Evolutionary conservation across 1,140 invertebrate species (phyloP).

Genomic region (Drosophila kohkoa): DNA sequence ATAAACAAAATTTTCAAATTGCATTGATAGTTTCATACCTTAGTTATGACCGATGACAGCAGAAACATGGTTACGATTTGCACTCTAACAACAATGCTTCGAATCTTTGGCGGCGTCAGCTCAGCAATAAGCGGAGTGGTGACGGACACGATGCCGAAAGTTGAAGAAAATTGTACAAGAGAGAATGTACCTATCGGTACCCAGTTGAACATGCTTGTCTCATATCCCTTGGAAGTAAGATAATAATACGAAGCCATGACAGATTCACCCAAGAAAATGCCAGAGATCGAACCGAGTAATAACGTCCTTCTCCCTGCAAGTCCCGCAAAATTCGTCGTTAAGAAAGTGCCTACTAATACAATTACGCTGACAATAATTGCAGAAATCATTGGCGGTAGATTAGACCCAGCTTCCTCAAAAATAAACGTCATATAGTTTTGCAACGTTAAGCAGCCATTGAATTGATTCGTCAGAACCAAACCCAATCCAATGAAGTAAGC

Average conservation of each 20-base stretch:
- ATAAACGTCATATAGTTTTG: constrained; percentile 87
- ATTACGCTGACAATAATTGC: constrained; percentile 90
- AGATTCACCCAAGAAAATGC: constrained; percentile 36
- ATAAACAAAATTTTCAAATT: neutral
- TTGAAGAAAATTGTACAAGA: constrained; percentile 28
- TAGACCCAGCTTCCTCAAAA: constrained; percentile 87
- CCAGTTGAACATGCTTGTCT: constrained; percentile 34
- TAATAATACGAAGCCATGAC: constrained; percentile 37
- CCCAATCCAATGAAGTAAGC: constrained; percentile 51
- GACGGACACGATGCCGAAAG: constrained; percentile 32
- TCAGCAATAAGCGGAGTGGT: constrained; percentile 8
- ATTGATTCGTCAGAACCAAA: constrained; percentile 75
- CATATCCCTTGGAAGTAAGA: constrained; percentile 31
- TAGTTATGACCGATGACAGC: neutral
- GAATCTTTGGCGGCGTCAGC: constrained; percentile 14
- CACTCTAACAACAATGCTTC: constrained; percentile 4
- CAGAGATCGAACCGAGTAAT: constrained; percentile 40
- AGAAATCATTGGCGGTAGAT: constrained; percentile 86
- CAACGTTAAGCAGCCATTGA: constrained; percentile 85
- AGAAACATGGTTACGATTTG: neutral
- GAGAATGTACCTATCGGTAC: constrained; percentile 52
- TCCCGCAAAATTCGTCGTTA: constrained; percentile 85
- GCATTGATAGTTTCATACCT: neutral
- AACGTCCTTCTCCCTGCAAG: constrained; percentile 81
- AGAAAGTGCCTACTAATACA: constrained; percentile 85